Base-by-base conservation (phyloP, 2,888 invertebrate genomes). In the Drosophila kuntzei region DNA sequence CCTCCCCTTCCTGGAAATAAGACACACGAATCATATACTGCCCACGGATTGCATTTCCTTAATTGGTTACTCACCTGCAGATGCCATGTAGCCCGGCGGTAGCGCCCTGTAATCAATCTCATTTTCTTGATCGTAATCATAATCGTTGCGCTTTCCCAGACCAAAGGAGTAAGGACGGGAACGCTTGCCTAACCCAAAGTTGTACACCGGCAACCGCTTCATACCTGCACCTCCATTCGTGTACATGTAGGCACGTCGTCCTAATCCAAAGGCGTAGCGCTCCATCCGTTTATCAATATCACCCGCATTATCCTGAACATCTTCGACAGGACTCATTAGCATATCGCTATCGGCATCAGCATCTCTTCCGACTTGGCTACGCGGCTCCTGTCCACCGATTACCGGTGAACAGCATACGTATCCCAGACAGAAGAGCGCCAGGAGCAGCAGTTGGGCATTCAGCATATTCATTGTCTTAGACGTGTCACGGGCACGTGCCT, bases 211-310 rank as follows among this genome's bases (percentile, higher is more conserved):
- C 66, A 92, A 69, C 41, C 92, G 91, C 70, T 92, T 92, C 66
- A 91, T 89, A 2, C 92, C 92, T 32, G 86, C 78, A 3, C 90
- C 91, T 29, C 91, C 91, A 59, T 91, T 90, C 34, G 91, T 91
- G 65, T 92, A 91, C 62, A 92, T 92, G 55, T 92, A 92, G 12
- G 93, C 93, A 11, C 95, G 93, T 78, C 95, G 94, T 1, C 95
- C 95, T n/a, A 95, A 92, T 0, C 95, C 95, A 84, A 95, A 95
- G 25, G 95, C 94, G 92, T 95, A 95, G 0, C 94, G 94, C 22
- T 94, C 94, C 27, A 94, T 93, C 60, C 95, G 93, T 91, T 95
- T 95, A 39, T 92, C 91, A 49, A 90, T 89, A 27, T 89, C 87
- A 12, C 71, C 59, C 0, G 60, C 53, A 49, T 71, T 87, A 8